Conservation (phyloP, 2,888 invertebrate species). For the Caenorhabditis panamensis region DNA sequence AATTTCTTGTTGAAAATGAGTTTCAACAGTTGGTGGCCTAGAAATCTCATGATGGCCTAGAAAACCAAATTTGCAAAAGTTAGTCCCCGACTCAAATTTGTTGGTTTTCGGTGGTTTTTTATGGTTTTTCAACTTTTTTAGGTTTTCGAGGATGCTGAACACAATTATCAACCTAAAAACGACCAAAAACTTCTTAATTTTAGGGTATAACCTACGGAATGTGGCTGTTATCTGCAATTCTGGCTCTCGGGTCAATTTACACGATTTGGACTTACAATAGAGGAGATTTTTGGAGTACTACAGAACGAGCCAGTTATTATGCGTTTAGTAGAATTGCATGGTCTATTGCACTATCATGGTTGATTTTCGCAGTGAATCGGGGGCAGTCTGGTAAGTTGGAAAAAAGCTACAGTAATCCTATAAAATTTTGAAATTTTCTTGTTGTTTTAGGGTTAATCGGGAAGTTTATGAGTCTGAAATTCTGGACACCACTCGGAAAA, state of each 20-base stretch:
- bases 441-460: slow-evolving; percentile 29
- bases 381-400: slow-evolving; percentile 31
- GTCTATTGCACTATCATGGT: slow-evolving; percentile 82
- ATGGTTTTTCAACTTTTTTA: too few species aligned
- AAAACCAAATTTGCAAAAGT: not conserved
- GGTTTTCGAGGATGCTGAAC: too few species aligned
- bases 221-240: slow-evolving; percentile 39
- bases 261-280: slow-evolving; percentile 46
- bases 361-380: slow-evolving; percentile 81
- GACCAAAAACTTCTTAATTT: not conserved
- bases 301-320: slow-evolving; percentile 55
- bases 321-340: slow-evolving; percentile 80
- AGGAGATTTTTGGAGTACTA: slow-evolving; percentile 40
- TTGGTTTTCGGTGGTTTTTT: too few species aligned
- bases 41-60: not conserved
- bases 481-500: slow-evolving; percentile 60
- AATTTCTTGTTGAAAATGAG: not conserved
- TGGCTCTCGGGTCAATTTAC: slow-evolving; percentile 53
- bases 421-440: too few species aligned
- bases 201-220: slow-evolving; percentile 36
- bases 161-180: not conserved
- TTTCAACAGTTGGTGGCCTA: not conserved
- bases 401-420: too few species aligned
- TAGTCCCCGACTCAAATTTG: not conserved
- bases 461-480: slow-evolving; percentile 44